Conservation (phyloP, 2,888 invertebrate genomes). For the Bombyx huttoni region DNA sequence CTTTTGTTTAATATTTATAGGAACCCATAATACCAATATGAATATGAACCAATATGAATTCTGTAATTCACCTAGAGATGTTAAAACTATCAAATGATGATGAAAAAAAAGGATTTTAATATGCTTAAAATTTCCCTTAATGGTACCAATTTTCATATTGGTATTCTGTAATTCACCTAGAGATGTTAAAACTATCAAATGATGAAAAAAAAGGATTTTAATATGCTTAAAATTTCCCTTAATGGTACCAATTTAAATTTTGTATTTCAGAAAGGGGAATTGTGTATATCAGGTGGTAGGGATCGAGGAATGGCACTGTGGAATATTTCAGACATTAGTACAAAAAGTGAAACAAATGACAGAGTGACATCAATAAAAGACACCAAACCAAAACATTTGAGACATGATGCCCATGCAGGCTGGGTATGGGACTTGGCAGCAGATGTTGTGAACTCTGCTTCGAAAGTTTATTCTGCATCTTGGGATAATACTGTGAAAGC, state of each 20-base stretch:
- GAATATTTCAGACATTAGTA: constrained; percentile 46
- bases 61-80: too few species aligned
- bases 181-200: too few species aligned
- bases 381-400: constrained; percentile 38
- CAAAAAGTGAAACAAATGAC: constrained; percentile 24
- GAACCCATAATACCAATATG: too few species aligned
- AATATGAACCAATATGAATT: too few species aligned
- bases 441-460: constrained; percentile 40
- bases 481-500: constrained; percentile 75
- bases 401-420: constrained; percentile 69
- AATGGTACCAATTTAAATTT: neutral
- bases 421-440: constrained; percentile 76
- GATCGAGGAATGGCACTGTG: constrained; percentile 71
- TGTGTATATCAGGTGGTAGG: constrained; percentile 73
- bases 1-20: too few species aligned
- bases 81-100: too few species aligned
- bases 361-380: constrained; percentile 26
- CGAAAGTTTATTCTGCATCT: constrained; percentile 71
- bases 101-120: too few species aligned
- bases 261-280: constrained; percentile 46
- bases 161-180: too few species aligned
- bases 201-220: too few species aligned
- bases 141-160: too few species aligned
- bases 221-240: too few species aligned
- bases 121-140: too few species aligned